Conservation (phyloP, 2,113 vertebrate genomes). For the Paraplagusia blochii region DNA sequence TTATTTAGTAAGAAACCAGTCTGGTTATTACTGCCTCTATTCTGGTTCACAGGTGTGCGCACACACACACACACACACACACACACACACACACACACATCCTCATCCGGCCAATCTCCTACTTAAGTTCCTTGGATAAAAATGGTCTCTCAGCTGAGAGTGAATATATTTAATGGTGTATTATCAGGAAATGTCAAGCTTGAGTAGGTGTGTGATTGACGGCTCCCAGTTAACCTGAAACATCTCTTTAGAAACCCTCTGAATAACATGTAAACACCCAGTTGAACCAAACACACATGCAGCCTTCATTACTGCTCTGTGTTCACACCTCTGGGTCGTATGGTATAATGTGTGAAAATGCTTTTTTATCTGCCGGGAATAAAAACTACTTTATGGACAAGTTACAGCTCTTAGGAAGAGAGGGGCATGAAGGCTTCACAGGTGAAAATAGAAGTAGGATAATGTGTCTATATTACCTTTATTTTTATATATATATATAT, state of each 20-base stretch:
- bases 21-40: too few relatives aligned
- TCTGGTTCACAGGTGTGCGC: too few relatives aligned
- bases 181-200: constrained; percentile 28
- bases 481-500: constrained; percentile 1
- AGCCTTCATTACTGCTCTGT: neutral
- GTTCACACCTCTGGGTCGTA: constrained; percentile 3
- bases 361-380: constrained; percentile 5
- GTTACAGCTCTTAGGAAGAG: neutral
- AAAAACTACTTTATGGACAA: constrained; percentile 12
- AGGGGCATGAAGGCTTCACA: constrained; percentile 3
- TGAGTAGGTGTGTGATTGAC: constrained; percentile 29
- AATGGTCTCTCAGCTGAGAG: too few relatives aligned
- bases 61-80: too few relatives aligned
- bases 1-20: too few relatives aligned
- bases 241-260: neutral
- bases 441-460: neutral
- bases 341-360: neutral
- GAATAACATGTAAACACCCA: neutral
- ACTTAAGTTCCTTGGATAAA: too few relatives aligned
- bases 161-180: too few relatives aligned
- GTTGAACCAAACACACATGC: neutral
- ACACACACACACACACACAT: too few relatives aligned
- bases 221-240: constrained; percentile 26
- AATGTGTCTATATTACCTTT: constrained; percentile 11
- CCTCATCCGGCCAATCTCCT: too few relatives aligned